These are phyloP conservation scores for Lepus timidus DNA, from an alignment of 2,113 vertebrate genomes.

Conservation along the genomic window DNA sequence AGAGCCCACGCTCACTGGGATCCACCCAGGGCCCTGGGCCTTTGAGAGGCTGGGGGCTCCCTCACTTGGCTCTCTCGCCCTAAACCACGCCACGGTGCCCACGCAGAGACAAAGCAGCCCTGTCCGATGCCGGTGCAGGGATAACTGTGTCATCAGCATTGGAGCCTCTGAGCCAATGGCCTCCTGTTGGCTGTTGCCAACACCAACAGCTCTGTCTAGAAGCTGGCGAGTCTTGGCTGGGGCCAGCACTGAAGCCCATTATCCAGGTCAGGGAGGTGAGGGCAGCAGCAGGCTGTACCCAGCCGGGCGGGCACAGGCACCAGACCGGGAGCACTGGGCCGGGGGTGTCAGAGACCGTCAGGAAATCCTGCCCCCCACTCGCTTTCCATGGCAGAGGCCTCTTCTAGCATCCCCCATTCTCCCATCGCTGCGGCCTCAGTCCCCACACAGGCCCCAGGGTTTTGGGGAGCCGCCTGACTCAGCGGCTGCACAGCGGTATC, in stretches of 20 bases:
- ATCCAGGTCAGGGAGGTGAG: constrained; percentile 73
- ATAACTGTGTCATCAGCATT: too few species aligned
- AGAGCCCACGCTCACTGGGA: not conserved
- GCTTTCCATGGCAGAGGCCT: not conserved
- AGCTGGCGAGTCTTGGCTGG: constrained; percentile 63
- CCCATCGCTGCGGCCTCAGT: not conserved
- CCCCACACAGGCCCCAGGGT: not conserved
- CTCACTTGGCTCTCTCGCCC: not conserved
- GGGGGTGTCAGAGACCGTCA: not conserved
- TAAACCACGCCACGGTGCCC: not conserved
- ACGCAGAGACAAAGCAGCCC: not conserved
- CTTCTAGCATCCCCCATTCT: not conserved
- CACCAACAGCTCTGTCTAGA: constrained; percentile 65
- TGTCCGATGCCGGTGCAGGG: not conserved
- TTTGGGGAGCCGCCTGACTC: not conserved
- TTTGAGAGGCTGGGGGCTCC: not conserved
- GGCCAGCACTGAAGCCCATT: constrained; percentile 53
- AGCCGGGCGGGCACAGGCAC: not conserved
- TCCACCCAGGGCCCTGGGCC: too few species aligned
- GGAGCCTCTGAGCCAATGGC: not conserved
- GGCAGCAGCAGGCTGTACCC: constrained; percentile 31
- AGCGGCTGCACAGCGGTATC: not conserved
- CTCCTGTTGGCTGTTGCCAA: constrained; percentile 18
- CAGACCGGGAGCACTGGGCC: not conserved
- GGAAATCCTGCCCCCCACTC: not conserved